Conservation (phyloP, 2,113 vertebrate genomes). For the Zosterops pallidus region DNA sequence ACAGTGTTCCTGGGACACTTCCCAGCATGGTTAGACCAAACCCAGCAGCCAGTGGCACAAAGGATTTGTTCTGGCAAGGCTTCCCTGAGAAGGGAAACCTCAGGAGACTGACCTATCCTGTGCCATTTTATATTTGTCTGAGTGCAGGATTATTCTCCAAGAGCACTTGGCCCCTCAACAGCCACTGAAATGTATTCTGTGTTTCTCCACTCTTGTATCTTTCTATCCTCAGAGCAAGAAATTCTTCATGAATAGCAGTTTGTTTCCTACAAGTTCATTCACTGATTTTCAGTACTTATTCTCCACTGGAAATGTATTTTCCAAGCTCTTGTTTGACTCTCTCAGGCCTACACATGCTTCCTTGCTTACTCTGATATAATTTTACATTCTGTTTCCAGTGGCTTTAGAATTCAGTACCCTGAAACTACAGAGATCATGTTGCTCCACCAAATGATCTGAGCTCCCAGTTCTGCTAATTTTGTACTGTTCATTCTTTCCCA, state of each 20-base stretch:
- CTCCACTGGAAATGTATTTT: constrained; percentile 4
- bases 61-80: constrained; percentile 11
- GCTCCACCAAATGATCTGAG: constrained; percentile 70
- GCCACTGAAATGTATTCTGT: background rate
- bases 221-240: background rate
- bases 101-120: background rate
- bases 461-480: constrained; percentile 78
- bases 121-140: constrained; percentile 19
- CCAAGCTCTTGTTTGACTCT: background rate
- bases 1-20: background rate
- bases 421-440: constrained; percentile 68
- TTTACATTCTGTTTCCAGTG: constrained; percentile 57
- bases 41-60: background rate
- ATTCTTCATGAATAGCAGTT: background rate
- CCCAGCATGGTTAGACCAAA: background rate
- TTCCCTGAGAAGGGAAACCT: constrained; percentile 23
- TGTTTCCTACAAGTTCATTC: constrained; percentile 20
- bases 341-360: constrained; percentile 37
- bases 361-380: constrained; percentile 60
- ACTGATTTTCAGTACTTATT: background rate
- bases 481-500: constrained; percentile 78
- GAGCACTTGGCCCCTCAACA: background rate
- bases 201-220: background rate
- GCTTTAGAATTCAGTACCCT: constrained; percentile 59
- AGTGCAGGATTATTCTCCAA: background rate